Percentiles rank a stretch among this genome's conserved stretches.
These are phyloP conservation scores for Dynastes hyllus DNA, from an alignment of 2,888 invertebrate species.

Conservation along the genomic window DNA sequence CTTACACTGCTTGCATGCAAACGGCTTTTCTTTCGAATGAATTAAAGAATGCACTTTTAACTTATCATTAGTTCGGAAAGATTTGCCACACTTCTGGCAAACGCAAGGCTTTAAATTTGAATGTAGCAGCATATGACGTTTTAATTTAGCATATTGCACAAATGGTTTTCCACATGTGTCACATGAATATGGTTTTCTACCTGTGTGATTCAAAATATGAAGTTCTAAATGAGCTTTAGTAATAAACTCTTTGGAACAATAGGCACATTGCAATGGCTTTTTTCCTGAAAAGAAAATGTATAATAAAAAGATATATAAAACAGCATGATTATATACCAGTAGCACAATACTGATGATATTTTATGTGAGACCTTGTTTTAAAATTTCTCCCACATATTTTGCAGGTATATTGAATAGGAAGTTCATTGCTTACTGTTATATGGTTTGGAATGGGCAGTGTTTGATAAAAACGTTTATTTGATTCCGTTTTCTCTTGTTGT, in stretches of 20 bases:
- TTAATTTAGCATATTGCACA: constrained; percentile 80
- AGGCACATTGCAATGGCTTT: constrained; percentile 72
- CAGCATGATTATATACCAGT: constrained; percentile 65
- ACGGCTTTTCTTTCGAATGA: constrained; percentile 79
- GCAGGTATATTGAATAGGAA: constrained; percentile 76
- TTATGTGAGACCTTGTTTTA: constrained; percentile 78
- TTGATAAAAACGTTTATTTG: constrained; percentile 57
- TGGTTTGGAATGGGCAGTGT: constrained; percentile 63
- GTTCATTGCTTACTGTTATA: constrained; percentile 69
- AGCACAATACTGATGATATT: constrained; percentile 79
- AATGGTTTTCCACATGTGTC: constrained; percentile 80
- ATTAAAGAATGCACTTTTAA: constrained; percentile 77
- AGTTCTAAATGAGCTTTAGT: constrained; percentile 83
- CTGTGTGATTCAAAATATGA: constrained; percentile 80
- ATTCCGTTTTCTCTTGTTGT: constrained; percentile 11
- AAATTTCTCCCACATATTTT: constrained; percentile 81
- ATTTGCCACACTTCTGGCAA: constrained; percentile 77
- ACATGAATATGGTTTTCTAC: constrained; percentile 77
- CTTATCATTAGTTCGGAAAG: constrained; percentile 76
- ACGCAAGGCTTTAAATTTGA: constrained; percentile 72
- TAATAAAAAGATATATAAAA: neutral
- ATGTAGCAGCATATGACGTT: constrained; percentile 81
- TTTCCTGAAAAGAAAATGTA: constrained; percentile 59
- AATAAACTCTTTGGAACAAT: constrained; percentile 78
- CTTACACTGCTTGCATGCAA: constrained; percentile 76